A percentile compares a stretch with the other conserved stretches of the same genome.
Evolutionary conservation across 2,113 vertebrate species (phyloP).

Genomic region (Aythya baeri): DNA sequence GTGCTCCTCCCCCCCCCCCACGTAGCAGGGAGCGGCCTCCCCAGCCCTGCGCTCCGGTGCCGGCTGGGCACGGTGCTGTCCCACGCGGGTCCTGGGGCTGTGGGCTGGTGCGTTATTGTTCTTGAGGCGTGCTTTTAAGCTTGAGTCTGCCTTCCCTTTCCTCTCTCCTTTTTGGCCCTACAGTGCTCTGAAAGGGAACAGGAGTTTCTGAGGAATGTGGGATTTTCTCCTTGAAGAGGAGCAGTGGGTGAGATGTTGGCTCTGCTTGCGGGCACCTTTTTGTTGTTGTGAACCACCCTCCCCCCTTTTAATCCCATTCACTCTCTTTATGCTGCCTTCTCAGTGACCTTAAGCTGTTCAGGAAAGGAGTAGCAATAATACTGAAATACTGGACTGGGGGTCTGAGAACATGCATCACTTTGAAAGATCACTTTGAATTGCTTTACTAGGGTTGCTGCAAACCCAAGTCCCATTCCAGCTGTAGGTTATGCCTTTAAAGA

Average conservation of each 20-base stretch:
- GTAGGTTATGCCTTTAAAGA: background rate
- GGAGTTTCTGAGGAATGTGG: background rate
- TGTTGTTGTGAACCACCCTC: background rate
- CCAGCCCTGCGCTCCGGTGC: background rate
- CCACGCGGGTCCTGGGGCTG: fast-evolving
- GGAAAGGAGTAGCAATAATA: background rate
- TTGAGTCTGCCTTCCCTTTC: background rate
- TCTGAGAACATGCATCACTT: background rate
- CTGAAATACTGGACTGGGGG: background rate
- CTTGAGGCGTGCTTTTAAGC: fast-evolving
- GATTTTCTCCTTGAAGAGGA: fast-evolving
- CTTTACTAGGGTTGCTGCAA: background rate
- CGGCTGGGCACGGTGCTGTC: background rate
- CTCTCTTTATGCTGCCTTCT: background rate
- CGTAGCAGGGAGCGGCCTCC: fast-evolving
- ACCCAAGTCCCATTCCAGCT: background rate
- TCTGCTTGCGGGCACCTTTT: fast-evolving
- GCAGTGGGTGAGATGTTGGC: background rate
- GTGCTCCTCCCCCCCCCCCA: background rate
- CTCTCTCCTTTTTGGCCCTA: background rate
- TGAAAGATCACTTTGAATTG: background rate
- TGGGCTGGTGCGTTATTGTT: background rate
- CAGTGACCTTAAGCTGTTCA: background rate
- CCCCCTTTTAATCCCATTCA: background rate
- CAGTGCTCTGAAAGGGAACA: background rate